Base-by-base conservation (phyloP, 2,113 vertebrate species). In the Danionella cerebrum region DNA sequence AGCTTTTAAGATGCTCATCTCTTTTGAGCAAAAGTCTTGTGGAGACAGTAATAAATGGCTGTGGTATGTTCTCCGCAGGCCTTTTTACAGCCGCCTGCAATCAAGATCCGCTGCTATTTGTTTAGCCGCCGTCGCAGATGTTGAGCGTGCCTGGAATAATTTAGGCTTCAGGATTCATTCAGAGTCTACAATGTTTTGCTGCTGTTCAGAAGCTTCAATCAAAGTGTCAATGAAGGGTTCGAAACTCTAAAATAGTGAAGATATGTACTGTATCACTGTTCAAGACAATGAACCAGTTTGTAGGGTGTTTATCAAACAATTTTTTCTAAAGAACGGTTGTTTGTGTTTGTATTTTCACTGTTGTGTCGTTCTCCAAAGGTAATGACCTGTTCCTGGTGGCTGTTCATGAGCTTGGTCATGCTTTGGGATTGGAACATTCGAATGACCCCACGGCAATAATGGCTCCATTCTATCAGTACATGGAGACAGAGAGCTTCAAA, bases 381-480 rank as follows among this genome's bases (percentile, higher is more conserved):
- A 69, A 72, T 45, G 88, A 89, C 71, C 69, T 91, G 68, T 91
- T 90, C 73, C 47, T 90, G 78, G 89, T 91, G 68, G 89, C 89
- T 2, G 89, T 90, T 38, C 89, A 91, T 5, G 89, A 91, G 77
- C 76, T 91, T 70, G 89, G 89, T 45, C 89, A 91, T 4, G 87
- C 89, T 55, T 83, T 91, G 1, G 89, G 89, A 7, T 74, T 91
- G 73, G 88, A 88, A 47, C 89, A 91, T 81, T 91, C 89, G 1
- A 89, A 86, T 0, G 89, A 91, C 60, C 85, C 86, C 72, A 88
- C 88, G 1, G 89, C 89, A 10, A 88, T 91, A 64, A 91, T 91
- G 89, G 89, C 87, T 35, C 89, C 89, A 12, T 89, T 87, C 79
- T 91, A 91, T 78, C 88, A 89, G 74, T 91, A 90, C 78, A 88